phyloP scores from a whole-genome alignment of 1,140 invertebrate genomes.

The Magallana angulata region DNA sequence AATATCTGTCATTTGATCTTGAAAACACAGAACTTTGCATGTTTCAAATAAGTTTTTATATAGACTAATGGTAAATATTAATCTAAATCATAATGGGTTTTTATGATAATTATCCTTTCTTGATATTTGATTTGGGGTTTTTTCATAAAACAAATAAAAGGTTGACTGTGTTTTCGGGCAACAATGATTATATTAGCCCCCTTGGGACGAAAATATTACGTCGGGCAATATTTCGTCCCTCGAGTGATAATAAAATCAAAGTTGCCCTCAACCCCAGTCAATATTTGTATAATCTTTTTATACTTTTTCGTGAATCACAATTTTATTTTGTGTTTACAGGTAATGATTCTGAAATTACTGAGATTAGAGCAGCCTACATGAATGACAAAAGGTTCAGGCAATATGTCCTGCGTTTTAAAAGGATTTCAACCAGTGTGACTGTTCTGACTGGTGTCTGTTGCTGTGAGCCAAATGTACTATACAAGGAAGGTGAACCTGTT shows the following conservation, averaged over 20 bases:
- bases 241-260: no score
- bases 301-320: background rate
- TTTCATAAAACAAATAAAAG: no score
- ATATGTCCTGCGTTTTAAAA: background rate
- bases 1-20: background rate
- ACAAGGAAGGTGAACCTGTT: background rate
- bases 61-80: no score
- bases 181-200: no score
- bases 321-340: background rate
- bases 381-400: background rate
- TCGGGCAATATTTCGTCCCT: no score
- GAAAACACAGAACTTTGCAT: background rate
- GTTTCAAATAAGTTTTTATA: background rate
- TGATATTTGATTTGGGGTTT: no score
- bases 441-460: background rate
- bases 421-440: background rate
- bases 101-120: no score
- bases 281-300: background rate
- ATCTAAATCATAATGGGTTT: no score
- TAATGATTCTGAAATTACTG: background rate
- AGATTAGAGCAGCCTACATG: background rate
- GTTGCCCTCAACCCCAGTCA: background rate
- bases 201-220: no score
- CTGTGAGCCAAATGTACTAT: background rate
- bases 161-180: no score